Base-by-base conservation (phyloP, 2,797 vertebrate genomes). In the Gorsachius magnificus region DNA sequence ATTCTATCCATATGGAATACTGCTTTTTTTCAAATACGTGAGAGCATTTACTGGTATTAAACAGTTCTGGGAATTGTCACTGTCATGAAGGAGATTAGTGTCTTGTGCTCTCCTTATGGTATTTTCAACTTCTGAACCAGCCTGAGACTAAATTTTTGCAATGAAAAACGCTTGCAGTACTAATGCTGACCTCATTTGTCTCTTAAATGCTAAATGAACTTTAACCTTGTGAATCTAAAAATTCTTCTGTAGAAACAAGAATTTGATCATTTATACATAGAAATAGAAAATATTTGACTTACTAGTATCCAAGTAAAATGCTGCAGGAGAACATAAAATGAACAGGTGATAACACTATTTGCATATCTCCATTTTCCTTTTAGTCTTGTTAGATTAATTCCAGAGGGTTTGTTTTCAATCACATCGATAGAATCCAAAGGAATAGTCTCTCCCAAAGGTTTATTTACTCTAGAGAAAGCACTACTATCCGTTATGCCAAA, bases 121-220 rank as follows among this genome's bases (percentile, higher is more conserved):
- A 89, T 96, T 95, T 95, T 96, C 86, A 96, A 96, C 95, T 96
- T 95, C 95, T 97, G 95, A 97, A 96, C 93, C 76, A 96, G 90
- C 8, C 71, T 82, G 43, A 82, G 78, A 90, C 95, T 90, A 87
- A 96, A 92, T 89, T 94, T 90, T 89, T 71, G 9, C 95, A 95
- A 96, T 92, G 88, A 96, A 94, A 96, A 95, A 93, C 17, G 22
- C 87, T 96, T 77, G 26, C 71, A 90, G 75, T 85, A 80, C 75
- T 96, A 77, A 87, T 74, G 60, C 10, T 96, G 94, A 94, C 88
- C 84, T 92, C 77, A 82, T 96, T 89, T 95, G 74, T 95, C 80
- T 93, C 83, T 95, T 90, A 84, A 89, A 91, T 93, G 75, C 10
- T 84, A 89, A 89, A 88, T 66, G 77, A 94, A 84, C 90, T 92